These are phyloP conservation scores for Eremobia ochroleuca DNA, from an alignment of 2,888 invertebrate genomes.

Conservation along the genomic window DNA sequence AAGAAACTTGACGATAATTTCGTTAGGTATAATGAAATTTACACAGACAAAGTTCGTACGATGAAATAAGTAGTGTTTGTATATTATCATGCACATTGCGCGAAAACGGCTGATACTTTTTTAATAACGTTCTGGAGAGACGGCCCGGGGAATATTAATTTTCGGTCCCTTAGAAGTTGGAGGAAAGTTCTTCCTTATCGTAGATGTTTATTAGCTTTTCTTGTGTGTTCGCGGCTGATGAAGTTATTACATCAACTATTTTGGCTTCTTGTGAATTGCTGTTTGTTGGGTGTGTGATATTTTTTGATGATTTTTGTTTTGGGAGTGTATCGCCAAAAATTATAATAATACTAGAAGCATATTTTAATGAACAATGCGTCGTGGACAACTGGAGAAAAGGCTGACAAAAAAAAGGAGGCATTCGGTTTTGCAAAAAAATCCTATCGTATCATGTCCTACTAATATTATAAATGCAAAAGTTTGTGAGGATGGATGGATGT, in stretches of 20 bases:
- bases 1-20: slow-evolving; percentile 29
- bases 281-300: background rate
- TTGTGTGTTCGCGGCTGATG: slow-evolving; percentile 47
- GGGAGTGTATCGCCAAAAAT: background rate
- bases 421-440: too few species aligned
- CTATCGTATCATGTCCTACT: too few species aligned
- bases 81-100: slow-evolving; percentile 59
- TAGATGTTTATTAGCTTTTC: slow-evolving; percentile 62
- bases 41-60: slow-evolving; percentile 37
- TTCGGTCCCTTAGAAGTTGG: slow-evolving; percentile 51
- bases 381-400: background rate
- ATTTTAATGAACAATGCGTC: background rate
- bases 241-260: slow-evolving; percentile 47
- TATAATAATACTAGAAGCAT: background rate
- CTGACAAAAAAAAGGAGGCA: too few species aligned
- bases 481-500: too few species aligned
- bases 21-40: slow-evolving; percentile 34
- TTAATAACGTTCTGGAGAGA: slow-evolving; percentile 64
- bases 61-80: slow-evolving; percentile 39
- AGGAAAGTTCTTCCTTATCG: slow-evolving; percentile 50
- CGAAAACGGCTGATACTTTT: slow-evolving; percentile 65
- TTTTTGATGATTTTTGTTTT: slow-evolving; percentile 4
- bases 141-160: slow-evolving; percentile 66
- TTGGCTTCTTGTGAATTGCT: slow-evolving; percentile 36
- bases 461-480: too few species aligned